These are phyloP conservation scores for Sardinella longiceps DNA, from an alignment of 2,797 vertebrate species.

Conservation along the genomic window DNA sequence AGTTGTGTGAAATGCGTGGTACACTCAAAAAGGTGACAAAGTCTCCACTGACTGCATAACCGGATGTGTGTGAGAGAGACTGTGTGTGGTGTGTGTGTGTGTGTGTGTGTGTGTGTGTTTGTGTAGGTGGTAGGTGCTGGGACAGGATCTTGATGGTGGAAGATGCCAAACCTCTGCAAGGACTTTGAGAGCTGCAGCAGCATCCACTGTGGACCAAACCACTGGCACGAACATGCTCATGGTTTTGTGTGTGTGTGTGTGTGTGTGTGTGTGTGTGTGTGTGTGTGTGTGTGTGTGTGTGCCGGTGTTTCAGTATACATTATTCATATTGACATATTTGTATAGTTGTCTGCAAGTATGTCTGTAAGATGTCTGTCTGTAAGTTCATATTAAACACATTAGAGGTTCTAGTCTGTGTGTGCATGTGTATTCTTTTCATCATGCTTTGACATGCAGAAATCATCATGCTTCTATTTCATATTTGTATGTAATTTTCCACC, in stretches of 20 bases:
- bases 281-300: neutral
- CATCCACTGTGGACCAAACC: conserved; percentile 40
- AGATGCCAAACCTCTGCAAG: neutral
- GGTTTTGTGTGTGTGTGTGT: neutral
- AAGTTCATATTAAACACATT: too few relatives aligned
- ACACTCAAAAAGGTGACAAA: neutral
- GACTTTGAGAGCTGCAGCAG: conserved; percentile 9
- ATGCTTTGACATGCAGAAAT: too few relatives aligned
- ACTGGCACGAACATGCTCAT: neutral
- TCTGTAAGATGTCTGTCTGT: too few relatives aligned
- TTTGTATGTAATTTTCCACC: neutral
- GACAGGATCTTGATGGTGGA: neutral
- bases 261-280: neutral
- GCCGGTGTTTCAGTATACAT: neutral
- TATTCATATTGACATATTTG: too few relatives aligned
- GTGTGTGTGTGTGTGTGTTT: neutral
- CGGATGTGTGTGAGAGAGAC: neutral
- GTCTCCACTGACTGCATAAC: neutral
- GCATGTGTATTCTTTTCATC: too few relatives aligned
- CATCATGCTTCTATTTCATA: neutral
- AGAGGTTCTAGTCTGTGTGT: too few relatives aligned
- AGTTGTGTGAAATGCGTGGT: neutral
- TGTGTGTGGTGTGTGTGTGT: neutral
- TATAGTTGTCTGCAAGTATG: too few relatives aligned
- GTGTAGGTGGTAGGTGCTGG: neutral